phyloP scores from a whole-genome alignment of 2,797 vertebrate genomes.

The Gadopsis marmoratus region DNA sequence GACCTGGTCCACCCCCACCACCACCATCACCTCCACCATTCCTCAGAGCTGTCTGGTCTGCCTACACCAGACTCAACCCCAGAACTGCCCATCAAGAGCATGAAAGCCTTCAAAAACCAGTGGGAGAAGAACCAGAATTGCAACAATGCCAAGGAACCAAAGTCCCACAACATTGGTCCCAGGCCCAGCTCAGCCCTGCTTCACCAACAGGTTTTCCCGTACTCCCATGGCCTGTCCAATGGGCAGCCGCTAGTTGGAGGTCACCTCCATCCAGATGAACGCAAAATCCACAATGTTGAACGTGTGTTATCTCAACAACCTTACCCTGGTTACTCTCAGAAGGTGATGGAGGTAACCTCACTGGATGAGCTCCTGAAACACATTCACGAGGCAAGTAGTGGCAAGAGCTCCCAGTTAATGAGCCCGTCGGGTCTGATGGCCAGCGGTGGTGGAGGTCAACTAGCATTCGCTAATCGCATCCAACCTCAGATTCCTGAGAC shows the following conservation, averaged over 20 bases:
- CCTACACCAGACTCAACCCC: constrained; percentile 94
- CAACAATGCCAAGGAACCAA: constrained; percentile 92
- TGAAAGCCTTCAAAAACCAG: constrained; percentile 89
- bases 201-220: constrained; percentile 86
- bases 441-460: constrained; percentile 74
- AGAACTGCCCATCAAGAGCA: constrained; percentile 91
- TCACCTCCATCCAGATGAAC: constrained; percentile 83
- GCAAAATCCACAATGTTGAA: constrained; percentile 88
- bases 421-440: constrained; percentile 83
- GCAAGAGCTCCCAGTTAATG: constrained; percentile 82
- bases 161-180: constrained; percentile 80
- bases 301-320: constrained; percentile 86
- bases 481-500: constrained; percentile 89
- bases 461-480: constrained; percentile 84
- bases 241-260: constrained; percentile 78
- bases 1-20: constrained; percentile 85
- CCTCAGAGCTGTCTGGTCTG: constrained; percentile 90
- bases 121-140: constrained; percentile 95
- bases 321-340: constrained; percentile 86
- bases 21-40: constrained; percentile 82
- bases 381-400: constrained; percentile 87
- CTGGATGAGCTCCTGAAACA: constrained; percentile 92
- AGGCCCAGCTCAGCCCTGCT: constrained; percentile 81
- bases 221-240: constrained; percentile 81
- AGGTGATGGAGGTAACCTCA: constrained; percentile 91